These are phyloP conservation scores for Myzus persicae DNA, from an alignment of 1,140 invertebrate genomes.

Conservation along the genomic window DNA sequence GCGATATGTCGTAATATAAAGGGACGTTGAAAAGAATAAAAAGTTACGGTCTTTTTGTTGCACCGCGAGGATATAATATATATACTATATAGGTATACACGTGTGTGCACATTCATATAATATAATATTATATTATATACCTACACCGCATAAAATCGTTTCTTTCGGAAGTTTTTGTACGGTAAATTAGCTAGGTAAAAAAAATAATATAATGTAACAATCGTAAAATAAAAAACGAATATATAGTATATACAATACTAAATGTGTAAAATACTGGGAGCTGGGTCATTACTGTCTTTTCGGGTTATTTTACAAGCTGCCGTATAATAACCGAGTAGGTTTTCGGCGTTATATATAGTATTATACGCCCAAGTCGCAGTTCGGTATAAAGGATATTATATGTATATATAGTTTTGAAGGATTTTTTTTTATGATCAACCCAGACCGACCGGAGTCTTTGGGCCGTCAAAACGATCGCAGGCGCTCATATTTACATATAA, in stretches of 20 bases:
- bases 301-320: constrained; percentile 58
- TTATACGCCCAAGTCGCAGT: constrained; percentile 48
- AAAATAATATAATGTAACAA: constrained; percentile 44
- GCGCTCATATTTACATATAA: constrained; percentile 52
- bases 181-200: constrained; percentile 47
- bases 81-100: not conserved
- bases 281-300: constrained; percentile 57
- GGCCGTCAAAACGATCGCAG: constrained; percentile 45
- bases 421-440: constrained; percentile 51
- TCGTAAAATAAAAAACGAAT: constrained; percentile 51
- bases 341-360: constrained; percentile 42
- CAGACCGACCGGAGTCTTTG: constrained; percentile 55
- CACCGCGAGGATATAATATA: not conserved
- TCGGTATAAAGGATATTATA: constrained; percentile 26
- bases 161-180: constrained; percentile 48
- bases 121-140: not conserved
- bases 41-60: constrained; percentile 40
- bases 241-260: constrained; percentile 28
- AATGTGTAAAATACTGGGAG: constrained; percentile 56
- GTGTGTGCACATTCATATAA: not conserved
- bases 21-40: not conserved
- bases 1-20: not conserved
- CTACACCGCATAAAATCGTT: constrained; percentile 46
- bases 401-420: constrained; percentile 23
- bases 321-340: constrained; percentile 53